Conservation (phyloP, 2,113 vertebrate species). For the Pongo abelii region DNA sequence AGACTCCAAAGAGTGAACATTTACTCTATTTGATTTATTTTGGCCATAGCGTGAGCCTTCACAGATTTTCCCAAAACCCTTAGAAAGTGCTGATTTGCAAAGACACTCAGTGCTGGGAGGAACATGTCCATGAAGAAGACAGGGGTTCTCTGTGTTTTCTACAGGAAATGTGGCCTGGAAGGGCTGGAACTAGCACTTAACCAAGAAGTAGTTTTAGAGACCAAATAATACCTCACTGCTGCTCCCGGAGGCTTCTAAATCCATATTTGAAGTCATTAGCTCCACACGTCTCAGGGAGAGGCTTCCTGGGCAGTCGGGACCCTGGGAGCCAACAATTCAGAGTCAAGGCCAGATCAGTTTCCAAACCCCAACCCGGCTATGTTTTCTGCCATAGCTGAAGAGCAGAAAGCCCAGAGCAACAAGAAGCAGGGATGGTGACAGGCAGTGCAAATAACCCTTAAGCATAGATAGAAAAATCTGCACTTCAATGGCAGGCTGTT, state of each 20-base stretch:
- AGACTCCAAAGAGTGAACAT: no score
- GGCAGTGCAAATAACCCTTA: background rate
- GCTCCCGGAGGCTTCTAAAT: background rate
- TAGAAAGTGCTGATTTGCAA: background rate
- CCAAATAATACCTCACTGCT: background rate
- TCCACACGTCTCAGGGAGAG: background rate
- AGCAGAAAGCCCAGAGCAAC: background rate
- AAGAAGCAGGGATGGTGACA: background rate
- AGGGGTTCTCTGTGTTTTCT: background rate
- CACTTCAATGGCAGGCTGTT: background rate
- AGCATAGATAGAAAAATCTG: background rate
- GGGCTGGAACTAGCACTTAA: background rate
- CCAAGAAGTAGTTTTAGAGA: conserved; percentile 4
- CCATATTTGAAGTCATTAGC: background rate
- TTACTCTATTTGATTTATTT: background rate
- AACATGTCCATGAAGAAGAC: background rate
- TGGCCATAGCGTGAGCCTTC: background rate
- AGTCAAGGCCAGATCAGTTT: background rate
- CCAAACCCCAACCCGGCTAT: background rate
- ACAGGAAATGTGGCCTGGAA: background rate
- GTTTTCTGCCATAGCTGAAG: background rate
- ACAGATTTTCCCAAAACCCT: background rate
- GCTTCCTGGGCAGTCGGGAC: background rate
- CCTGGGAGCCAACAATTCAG: background rate
- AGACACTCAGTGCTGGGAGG: background rate